These are phyloP conservation scores for Sternarchorhynchus goeldii DNA, from an alignment of 2,797 vertebrate genomes.

Conservation along the genomic window DNA sequence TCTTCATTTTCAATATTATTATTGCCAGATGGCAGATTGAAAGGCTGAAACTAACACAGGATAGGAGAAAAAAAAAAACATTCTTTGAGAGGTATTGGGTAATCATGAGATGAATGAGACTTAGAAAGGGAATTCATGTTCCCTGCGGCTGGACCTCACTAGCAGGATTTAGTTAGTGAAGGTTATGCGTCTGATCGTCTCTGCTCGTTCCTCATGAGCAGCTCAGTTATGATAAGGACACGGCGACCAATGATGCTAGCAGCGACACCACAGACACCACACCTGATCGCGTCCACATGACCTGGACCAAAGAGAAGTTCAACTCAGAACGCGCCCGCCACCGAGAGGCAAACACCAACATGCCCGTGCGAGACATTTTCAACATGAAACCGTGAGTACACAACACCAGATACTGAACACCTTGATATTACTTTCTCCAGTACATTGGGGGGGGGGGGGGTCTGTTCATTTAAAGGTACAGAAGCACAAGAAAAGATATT, in stretches of 20 bases:
- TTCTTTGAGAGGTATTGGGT: neutral
- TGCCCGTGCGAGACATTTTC: conserved; percentile 89
- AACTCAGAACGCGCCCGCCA: conserved; percentile 81
- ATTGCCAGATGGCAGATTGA: neutral
- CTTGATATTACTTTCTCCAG: no score
- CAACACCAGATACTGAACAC: neutral
- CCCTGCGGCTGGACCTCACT: neutral
- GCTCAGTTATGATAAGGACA: conserved; percentile 94
- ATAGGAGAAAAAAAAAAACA: neutral
- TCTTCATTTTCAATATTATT: no score
- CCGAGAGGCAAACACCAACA: conserved; percentile 74
- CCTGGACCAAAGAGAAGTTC: conserved; percentile 97
- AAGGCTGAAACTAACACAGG: no score
- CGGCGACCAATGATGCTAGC: conserved; percentile 77
- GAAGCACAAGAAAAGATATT: neutral
- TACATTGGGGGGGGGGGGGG: neutral
- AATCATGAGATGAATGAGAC: neutral
- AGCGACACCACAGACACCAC: conserved; percentile 69
- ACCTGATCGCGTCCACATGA: conserved; percentile 91
- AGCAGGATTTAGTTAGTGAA: neutral
- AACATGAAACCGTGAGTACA: conserved; percentile 95
- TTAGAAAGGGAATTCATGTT: neutral
- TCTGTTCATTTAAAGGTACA: neutral
- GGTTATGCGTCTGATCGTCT: neutral
- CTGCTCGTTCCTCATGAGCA: conserved; percentile 79